phyloP scores from a whole-genome alignment of 2,113 vertebrate genomes.

The Notothenia coriiceps region DNA sequence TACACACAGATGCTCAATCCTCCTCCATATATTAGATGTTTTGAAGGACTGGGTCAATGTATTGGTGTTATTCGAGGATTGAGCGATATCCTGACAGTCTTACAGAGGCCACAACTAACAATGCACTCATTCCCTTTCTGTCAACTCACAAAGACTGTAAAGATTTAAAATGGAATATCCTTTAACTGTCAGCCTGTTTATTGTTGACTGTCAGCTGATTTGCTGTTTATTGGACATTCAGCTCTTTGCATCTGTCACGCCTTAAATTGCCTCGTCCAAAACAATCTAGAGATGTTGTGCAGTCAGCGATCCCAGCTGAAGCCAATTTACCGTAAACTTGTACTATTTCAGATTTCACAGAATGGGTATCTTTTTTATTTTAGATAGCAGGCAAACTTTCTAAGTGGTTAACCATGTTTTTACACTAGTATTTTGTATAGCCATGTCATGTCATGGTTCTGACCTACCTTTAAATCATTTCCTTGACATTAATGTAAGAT shows the following conservation, averaged over 20 bases:
- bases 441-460: too few relatives aligned
- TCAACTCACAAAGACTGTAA: constrained; percentile 11
- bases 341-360: background rate
- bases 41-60: background rate
- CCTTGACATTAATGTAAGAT: too few relatives aligned
- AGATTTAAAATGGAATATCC: constrained; percentile 20
- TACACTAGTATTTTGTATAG: constrained; percentile 2
- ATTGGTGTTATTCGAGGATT: background rate
- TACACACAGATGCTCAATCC: background rate
- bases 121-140: constrained; percentile 13
- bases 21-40: constrained; percentile 6
- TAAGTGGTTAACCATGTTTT: background rate
- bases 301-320: background rate
- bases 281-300: background rate
- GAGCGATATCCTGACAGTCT: background rate
- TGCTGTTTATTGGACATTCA: constrained; percentile 6
- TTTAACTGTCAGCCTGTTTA: constrained; percentile 16
- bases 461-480: too few relatives aligned
- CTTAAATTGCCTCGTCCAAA: constrained; percentile 8
- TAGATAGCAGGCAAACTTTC: background rate
- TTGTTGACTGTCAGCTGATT: constrained; percentile 19
- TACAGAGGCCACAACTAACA: constrained; percentile 16
- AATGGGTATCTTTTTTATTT: background rate
- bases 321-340: constrained; percentile 8
- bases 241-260: constrained; percentile 13